These are phyloP conservation scores for Eira barbara DNA, from an alignment of 2,113 vertebrate species.

Conservation along the genomic window DNA sequence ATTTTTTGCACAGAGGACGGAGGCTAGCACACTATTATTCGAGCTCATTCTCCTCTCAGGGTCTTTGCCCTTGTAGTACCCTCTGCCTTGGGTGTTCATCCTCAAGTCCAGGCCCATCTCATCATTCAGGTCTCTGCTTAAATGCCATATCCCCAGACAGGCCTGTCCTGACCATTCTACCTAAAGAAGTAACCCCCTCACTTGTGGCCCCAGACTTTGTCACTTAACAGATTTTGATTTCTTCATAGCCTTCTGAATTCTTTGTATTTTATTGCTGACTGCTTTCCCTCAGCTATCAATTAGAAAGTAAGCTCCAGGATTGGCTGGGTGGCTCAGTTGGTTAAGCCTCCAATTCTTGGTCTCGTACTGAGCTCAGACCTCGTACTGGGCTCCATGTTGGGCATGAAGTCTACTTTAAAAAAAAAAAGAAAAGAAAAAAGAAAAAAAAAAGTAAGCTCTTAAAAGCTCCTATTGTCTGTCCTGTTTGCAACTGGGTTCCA, in stretches of 20 bases:
- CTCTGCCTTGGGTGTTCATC: not conserved
- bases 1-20: not conserved
- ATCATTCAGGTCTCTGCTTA: not conserved
- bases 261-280: not conserved
- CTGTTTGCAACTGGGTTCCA: not conserved
- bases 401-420: no score
- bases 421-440: not conserved
- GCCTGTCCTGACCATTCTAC: not conserved
- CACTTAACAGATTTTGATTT: not conserved
- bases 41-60: not conserved
- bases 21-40: not conserved
- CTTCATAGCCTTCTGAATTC: not conserved
- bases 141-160: not conserved
- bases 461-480: not conserved
- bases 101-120: not conserved
- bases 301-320: not conserved
- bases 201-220: not conserved
- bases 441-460: not conserved
- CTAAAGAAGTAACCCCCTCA: not conserved
- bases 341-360: not conserved
- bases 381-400: not conserved
- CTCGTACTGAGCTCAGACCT: not conserved
- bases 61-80: not conserved
- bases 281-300: not conserved
- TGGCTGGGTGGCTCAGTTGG: not conserved